phyloP scores from a whole-genome alignment of 1,140 invertebrate genomes.

The Dufourea novaeangliae region DNA sequence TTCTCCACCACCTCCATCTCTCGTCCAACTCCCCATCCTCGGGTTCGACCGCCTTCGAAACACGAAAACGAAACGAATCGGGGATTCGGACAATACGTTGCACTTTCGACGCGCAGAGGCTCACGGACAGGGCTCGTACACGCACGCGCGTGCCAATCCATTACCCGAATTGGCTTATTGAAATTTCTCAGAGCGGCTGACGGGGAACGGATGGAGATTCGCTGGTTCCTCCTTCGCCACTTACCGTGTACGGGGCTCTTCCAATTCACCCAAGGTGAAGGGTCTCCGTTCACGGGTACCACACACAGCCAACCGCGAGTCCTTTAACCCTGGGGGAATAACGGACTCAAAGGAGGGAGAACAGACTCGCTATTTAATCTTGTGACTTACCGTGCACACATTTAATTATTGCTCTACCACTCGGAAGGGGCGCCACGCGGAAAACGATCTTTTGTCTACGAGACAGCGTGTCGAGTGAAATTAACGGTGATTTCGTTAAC shows the following conservation, averaged over 20 bases:
- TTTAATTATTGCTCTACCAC: slow-evolving; percentile 41
- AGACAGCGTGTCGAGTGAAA: not conserved
- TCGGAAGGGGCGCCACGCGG: not conserved
- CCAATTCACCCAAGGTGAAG: slow-evolving; percentile 36
- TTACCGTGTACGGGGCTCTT: slow-evolving; percentile 45
- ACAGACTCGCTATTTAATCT: slow-evolving; percentile 67
- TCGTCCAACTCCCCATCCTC: slow-evolving; percentile 3
- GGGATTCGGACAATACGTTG: slow-evolving; percentile 64
- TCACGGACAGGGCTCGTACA: slow-evolving; percentile 37
- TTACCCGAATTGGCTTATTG: slow-evolving; percentile 81
- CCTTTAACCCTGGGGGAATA: not conserved
- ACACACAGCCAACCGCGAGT: not conserved
- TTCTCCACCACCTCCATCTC: not conserved
- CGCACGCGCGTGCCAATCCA: slow-evolving; percentile 78
- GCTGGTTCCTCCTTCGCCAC: slow-evolving; percentile 72
- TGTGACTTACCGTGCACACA: slow-evolving; percentile 42
- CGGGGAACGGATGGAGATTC: slow-evolving; percentile 79
- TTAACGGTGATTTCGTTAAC: slow-evolving; percentile 37
- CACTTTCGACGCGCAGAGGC: slow-evolving; percentile 53
- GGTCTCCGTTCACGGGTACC: not conserved
- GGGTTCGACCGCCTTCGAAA: not conserved
- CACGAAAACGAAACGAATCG: slow-evolving; percentile 59
- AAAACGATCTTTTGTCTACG: slow-evolving; percentile 12
- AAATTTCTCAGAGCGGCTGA: slow-evolving; percentile 78
- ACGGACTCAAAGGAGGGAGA: slow-evolving; percentile 18